A percentile compares a stretch with the other conserved stretches of the same genome.
These are phyloP conservation scores for Typhlichthys eigenmanni DNA, from an alignment of 2,797 vertebrate species.

Conservation along the genomic window DNA sequence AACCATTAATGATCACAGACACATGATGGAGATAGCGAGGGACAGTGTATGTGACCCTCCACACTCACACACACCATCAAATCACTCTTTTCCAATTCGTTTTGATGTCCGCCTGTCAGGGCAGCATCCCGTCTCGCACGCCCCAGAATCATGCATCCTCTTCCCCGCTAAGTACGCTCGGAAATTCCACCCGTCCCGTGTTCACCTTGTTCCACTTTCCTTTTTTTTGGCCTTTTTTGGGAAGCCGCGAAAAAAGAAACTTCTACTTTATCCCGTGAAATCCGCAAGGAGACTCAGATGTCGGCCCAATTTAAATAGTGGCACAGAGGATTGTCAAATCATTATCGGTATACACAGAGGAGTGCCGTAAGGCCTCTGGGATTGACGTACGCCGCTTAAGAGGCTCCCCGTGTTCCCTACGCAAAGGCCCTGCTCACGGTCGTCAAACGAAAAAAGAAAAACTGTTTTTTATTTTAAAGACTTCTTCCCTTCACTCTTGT, in stretches of 20 bases:
- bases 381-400: slow-evolving; percentile 57
- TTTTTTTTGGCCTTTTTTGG: background rate
- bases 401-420: slow-evolving; percentile 38
- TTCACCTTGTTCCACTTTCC: slow-evolving; percentile 62
- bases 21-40: slow-evolving; percentile 65
- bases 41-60: slow-evolving; percentile 39
- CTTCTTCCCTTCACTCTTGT: slow-evolving; percentile 38
- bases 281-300: slow-evolving; percentile 50
- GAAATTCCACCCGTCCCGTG: slow-evolving; percentile 24
- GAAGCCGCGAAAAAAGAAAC: slow-evolving; percentile 37
- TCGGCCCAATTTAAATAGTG: background rate
- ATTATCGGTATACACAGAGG: slow-evolving; percentile 43
- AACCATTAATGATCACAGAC: slow-evolving; percentile 71
- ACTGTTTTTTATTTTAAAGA: too few species aligned
- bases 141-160: background rate
- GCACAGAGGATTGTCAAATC: slow-evolving; percentile 53
- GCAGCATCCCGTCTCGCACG: background rate
- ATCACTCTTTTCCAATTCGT: slow-evolving; percentile 29
- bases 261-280: slow-evolving; percentile 45
- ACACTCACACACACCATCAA: slow-evolving; percentile 28
- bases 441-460: slow-evolving; percentile 40
- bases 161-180: slow-evolving; percentile 6
- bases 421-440: slow-evolving; percentile 24
- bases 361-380: slow-evolving; percentile 38
- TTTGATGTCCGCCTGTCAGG: slow-evolving; percentile 39